Evolutionary conservation across 2,888 invertebrate genomes (phyloP).

Genomic region (Hyppa rectilinea): DNA sequence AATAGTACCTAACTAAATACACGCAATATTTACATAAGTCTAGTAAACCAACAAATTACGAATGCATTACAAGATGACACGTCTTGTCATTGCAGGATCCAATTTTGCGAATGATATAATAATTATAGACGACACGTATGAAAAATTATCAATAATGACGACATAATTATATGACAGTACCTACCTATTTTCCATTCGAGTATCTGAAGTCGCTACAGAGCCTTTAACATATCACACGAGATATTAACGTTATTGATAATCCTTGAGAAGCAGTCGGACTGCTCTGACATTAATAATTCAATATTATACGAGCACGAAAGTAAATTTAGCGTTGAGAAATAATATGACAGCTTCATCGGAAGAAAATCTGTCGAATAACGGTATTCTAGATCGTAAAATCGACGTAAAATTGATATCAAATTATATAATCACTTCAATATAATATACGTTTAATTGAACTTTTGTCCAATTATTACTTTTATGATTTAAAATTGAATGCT

Average conservation of each 20-base stretch:
- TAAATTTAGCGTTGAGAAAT: slow-evolving; percentile 33
- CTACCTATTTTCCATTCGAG: slow-evolving; percentile 9
- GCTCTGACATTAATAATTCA: slow-evolving; percentile 51
- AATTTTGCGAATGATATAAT: slow-evolving; percentile 6
- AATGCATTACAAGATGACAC: slow-evolving; percentile 12
- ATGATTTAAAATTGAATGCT: not conserved
- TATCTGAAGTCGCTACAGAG: slow-evolving; percentile 28
- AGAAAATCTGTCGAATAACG: slow-evolving; percentile 28
- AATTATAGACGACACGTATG: not conserved
- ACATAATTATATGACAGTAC: not conserved
- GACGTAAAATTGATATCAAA: not conserved
- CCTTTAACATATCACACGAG: slow-evolving; percentile 28
- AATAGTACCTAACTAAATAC: slow-evolving; percentile 43
- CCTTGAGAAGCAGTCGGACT: slow-evolving; percentile 65
- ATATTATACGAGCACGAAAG: slow-evolving; percentile 50
- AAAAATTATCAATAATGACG: not conserved
- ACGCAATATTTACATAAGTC: slow-evolving; percentile 38
- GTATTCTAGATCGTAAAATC: slow-evolving; percentile 15
- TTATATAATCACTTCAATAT: slow-evolving; percentile 4
- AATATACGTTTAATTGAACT: slow-evolving; percentile 24
- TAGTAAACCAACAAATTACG: slow-evolving; percentile 29
- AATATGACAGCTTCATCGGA: slow-evolving; percentile 31
- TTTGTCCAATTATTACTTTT: not conserved
- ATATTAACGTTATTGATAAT: slow-evolving; percentile 54
- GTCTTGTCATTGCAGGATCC: slow-evolving; percentile 4